phyloP scores from a whole-genome alignment of 2,113 vertebrate genomes.

The Fukomys damarensis region DNA sequence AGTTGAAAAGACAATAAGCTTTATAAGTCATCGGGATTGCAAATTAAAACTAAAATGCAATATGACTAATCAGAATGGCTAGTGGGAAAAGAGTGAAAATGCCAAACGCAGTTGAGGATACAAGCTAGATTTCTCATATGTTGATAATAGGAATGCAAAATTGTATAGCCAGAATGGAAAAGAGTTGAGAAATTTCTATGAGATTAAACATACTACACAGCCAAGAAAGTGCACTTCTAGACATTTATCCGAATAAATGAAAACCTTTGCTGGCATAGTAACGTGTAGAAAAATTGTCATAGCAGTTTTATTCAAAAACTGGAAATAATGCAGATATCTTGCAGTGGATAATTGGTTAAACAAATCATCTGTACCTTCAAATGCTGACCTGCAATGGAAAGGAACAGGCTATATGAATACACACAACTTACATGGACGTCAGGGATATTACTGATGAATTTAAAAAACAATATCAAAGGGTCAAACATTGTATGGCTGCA shows the following conservation, averaged over 20 bases:
- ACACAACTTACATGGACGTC: neutral
- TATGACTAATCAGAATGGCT: neutral
- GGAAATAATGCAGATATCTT: neutral
- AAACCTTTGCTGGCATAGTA: neutral
- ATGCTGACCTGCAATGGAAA: neutral
- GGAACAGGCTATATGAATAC: neutral
- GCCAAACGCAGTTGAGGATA: neutral
- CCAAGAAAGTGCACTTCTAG: neutral
- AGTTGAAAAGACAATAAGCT: conserved; percentile 32
- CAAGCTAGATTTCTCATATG: neutral
- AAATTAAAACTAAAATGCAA: neutral
- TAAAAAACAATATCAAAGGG: conserved; percentile 27
- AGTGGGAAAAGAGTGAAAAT: neutral
- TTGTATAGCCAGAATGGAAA: neutral
- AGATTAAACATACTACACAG: neutral
- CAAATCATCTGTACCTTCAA: neutral
- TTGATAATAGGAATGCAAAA: neutral
- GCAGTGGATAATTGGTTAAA: neutral
- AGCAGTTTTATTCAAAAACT: neutral
- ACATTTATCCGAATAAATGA: neutral
- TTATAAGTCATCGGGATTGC: conserved; percentile 2
- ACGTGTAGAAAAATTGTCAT: neutral
- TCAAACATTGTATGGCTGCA: neutral
- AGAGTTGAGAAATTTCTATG: conserved; percentile 18
- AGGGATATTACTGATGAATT: neutral